Evolutionary conservation across 2,888 invertebrate species (phyloP).

Genomic region (Cremastinae sp.): DNA sequence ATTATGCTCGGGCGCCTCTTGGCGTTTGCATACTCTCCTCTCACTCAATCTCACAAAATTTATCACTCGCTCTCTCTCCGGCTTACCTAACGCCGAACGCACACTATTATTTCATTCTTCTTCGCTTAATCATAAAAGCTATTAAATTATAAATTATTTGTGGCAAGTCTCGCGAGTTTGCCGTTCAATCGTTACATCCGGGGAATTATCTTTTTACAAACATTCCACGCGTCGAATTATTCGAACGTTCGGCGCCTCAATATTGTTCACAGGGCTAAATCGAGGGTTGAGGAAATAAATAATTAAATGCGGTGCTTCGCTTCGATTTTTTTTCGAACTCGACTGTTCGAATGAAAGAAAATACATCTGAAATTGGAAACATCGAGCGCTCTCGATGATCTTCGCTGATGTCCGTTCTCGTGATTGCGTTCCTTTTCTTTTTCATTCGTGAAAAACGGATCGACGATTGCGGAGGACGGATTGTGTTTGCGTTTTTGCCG

Average conservation of each 20-base stretch:
- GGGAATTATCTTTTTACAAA: constrained; percentile 1
- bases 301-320: not conserved
- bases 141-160: constrained; percentile 10
- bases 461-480: constrained; percentile 58
- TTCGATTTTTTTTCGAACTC: no score
- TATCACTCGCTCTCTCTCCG: not conserved
- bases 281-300: not conserved
- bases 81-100: not conserved
- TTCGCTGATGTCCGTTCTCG: not conserved
- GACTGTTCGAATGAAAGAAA: no score
- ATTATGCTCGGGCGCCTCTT: no score
- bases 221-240: constrained; percentile 8
- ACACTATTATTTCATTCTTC: constrained; percentile 3
- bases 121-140: not conserved
- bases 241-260: not conserved
- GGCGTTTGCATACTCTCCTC: no score
- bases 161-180: not conserved
- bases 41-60: constrained; percentile 21
- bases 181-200: not conserved
- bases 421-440: constrained; percentile 12
- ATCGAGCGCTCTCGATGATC: no score
- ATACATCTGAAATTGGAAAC: no score
- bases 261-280: no score
- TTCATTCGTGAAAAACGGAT: constrained; percentile 1
- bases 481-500: constrained; percentile 41